Conservation (phyloP, 2,113 vertebrate genomes). For the Amazona vittata region DNA sequence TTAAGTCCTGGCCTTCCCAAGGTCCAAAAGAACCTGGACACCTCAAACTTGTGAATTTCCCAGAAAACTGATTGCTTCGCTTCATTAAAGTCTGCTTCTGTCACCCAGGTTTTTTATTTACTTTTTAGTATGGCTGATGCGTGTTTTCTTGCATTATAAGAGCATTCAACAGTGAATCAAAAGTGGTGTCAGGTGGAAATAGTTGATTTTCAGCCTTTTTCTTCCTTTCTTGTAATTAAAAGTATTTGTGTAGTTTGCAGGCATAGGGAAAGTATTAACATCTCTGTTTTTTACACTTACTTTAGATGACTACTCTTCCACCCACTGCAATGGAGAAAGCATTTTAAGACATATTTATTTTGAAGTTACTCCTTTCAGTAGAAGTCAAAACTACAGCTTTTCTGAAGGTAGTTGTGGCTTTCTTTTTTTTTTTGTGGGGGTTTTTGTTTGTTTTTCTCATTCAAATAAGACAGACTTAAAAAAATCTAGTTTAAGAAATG, state of each 20-base stretch:
- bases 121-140: background rate
- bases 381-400: background rate
- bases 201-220: background rate
- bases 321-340: background rate
- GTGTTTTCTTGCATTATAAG: background rate
- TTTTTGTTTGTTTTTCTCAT: background rate
- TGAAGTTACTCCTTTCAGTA: background rate
- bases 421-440: background rate
- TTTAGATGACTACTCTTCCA: background rate
- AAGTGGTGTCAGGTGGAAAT: background rate
- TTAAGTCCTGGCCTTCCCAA: background rate
- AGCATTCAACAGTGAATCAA: background rate
- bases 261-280: background rate
- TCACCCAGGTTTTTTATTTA: background rate
- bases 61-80: background rate
- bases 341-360: background rate
- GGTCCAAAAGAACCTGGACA: background rate
- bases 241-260: background rate
- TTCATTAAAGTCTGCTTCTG: background rate
- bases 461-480: background rate
- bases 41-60: background rate
- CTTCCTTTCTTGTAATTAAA: background rate
- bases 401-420: background rate
- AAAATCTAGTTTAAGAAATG: background rate
- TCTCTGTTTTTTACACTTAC: background rate